Percentiles rank a stretch among this genome's conserved stretches.
Evolutionary conservation across 2,113 vertebrate genomes (phyloP).

Genomic region (Microcebus ravelobensis): DNA sequence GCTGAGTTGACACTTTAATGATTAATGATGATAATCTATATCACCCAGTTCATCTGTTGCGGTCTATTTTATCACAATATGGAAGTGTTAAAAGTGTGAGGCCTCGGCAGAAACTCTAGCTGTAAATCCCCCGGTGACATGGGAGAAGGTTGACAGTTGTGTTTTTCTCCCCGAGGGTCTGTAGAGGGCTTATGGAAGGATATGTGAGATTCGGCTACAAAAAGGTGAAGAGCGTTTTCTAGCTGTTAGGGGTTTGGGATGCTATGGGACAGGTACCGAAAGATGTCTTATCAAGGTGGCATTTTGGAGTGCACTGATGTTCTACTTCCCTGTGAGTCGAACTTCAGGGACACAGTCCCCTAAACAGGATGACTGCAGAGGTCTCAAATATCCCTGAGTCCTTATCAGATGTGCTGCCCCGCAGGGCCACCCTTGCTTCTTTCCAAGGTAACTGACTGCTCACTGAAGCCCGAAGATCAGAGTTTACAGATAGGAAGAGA

Average conservation of each 20-base stretch:
- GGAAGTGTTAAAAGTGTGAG: not conserved
- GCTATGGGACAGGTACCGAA: not conserved
- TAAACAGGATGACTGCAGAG: not conserved
- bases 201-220: rapidly evolving
- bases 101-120: not conserved
- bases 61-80: not conserved
- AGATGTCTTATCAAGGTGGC: not conserved
- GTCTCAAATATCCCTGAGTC: not conserved
- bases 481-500: not conserved
- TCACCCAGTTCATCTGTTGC: not conserved
- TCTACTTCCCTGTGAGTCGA: not conserved
- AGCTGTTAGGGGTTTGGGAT: not conserved
- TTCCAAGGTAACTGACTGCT: not conserved
- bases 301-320: not conserved
- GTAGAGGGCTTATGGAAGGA: not conserved
- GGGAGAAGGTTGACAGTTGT: not conserved
- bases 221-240: not conserved
- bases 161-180: not conserved
- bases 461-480: not conserved
- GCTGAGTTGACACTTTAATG: not conserved
- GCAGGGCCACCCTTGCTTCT: not conserved
- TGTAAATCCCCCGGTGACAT: not conserved
- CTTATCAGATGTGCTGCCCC: too few relatives aligned
- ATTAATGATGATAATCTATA: not conserved
- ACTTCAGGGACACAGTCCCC: not conserved